Evolutionary conservation across 2,888 invertebrate species (phyloP).

Genomic region (Aradus depressus): DNA sequence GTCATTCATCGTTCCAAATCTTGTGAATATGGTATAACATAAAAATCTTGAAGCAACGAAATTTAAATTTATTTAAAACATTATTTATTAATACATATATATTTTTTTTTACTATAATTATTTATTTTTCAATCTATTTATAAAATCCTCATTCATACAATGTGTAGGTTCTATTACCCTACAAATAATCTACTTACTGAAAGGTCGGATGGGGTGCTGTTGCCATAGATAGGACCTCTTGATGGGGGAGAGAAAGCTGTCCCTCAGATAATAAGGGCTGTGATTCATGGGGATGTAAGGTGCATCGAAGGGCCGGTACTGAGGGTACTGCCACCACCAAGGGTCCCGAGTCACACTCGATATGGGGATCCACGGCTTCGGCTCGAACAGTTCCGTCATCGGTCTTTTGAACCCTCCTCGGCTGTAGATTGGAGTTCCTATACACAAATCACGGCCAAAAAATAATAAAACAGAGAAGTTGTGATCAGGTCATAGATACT

Average conservation of each 20-base stretch:
- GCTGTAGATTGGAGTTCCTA: conserved; percentile 61
- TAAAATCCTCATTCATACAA: no score
- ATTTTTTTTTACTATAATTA: background rate
- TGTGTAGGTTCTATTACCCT: background rate
- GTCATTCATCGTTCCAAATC: no score
- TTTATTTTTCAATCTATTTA: no score
- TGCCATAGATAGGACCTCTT: conserved; percentile 86
- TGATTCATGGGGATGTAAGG: conserved; percentile 38
- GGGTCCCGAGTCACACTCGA: conserved; percentile 76
- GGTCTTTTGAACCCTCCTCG: conserved; percentile 51
- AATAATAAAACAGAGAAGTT: no score
- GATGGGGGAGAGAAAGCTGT: conserved; percentile 81
- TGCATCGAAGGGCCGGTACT: conserved; percentile 61
- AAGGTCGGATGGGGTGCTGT: conserved; percentile 79
- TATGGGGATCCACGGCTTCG: conserved; percentile 63
- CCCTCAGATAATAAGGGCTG: conserved; percentile 61
- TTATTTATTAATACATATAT: no score
- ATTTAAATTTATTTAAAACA: no score
- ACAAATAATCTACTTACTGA: conserved; percentile 54
- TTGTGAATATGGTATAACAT: no score
- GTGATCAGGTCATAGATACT: no score
- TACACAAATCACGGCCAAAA: background rate
- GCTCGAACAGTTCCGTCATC: conserved; percentile 60
- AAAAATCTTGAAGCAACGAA: no score
- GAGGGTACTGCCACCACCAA: conserved; percentile 80